A percentile compares a stretch with the other conserved stretches of the same genome.
Conservation (phyloP, 2,888 invertebrate species). For the Homarus gammarus region DNA sequence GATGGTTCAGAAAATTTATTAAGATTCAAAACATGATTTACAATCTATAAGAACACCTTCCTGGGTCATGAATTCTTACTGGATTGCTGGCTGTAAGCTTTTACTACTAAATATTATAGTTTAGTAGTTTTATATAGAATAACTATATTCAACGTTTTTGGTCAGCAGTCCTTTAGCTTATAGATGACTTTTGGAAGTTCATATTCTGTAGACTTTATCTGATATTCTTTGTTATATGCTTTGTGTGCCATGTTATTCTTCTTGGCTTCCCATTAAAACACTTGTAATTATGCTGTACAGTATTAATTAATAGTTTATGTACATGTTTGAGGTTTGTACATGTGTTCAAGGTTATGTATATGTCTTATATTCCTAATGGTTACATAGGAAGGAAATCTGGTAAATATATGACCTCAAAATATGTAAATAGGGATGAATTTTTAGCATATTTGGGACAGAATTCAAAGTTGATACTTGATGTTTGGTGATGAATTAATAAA, state of each 20-base stretch:
- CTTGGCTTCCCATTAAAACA: constrained; percentile 45
- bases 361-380: constrained; percentile 30
- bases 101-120: constrained; percentile 24
- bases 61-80: constrained; percentile 4
- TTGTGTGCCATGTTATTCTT: constrained; percentile 42
- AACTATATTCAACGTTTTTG: constrained; percentile 23
- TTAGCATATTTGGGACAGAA: constrained; percentile 44
- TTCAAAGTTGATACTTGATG: constrained; percentile 2
- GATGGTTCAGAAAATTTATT: neutral
- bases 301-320: constrained; percentile 50
- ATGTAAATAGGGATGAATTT: constrained; percentile 48
- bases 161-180: constrained; percentile 3
- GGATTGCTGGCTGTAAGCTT: constrained; percentile 19
- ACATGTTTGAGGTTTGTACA: constrained; percentile 29
- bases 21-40: neutral
- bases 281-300: constrained; percentile 48
- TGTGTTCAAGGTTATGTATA: constrained; percentile 34
- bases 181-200: constrained; percentile 12
- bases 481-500: constrained; percentile 6
- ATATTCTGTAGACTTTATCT: constrained; percentile 19
- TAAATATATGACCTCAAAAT: constrained; percentile 37
- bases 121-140: constrained; percentile 37
- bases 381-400: constrained; percentile 19
- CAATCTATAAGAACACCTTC: neutral
- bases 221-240: constrained; percentile 29